Base-by-base conservation (phyloP, 1,140 invertebrate species). In the Lysiphlebus fabarum region DNA sequence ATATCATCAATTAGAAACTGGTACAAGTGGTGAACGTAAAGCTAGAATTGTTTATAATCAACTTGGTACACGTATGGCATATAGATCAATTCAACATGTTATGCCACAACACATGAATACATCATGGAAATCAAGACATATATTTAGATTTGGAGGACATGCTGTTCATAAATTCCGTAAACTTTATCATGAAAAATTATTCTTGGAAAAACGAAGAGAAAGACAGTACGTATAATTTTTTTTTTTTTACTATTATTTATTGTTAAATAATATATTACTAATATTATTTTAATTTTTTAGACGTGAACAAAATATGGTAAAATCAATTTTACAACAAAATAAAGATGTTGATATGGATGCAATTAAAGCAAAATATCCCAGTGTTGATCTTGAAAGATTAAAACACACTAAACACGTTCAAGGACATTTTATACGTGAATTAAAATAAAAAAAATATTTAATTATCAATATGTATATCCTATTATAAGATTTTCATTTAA, bases 1-100 rank as follows among this genome's bases (percentile, higher is more conserved):
- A 5, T 96, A 92, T 78, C 88, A 91, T 76, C 65, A 89, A 56
- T 77, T 99, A 44, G 96, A 99, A 85, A 95, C 91, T 49, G 96
- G 95, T 1, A 83, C 88, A 70, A 87, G 84, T 63, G 92, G 92
- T 9, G 91, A 93, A 72, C 76, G 88, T 55, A 87, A 89, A 14
- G 79, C 80, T 26, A 81, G 82, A 74, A 60, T 83, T 36, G 79
- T 82, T 42, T 70, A 76, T 8, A 88, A 83, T 78, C 45, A 75
- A 5, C 74, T 92, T 62, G 88, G 90, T 72, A 67, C 51, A 37
- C 33, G 7, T 6, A 70, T 50, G 59, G 65, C 58, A 60, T 74
- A 79, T 65, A 76, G 71, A 63, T 70, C 76, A 54, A 54, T 62
- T 33, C 81, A 88, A 63, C 74, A 90, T 70, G 6, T 58, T 0